These are phyloP conservation scores for Salpingus planirostris DNA, from an alignment of 2,888 invertebrate species.

Conservation along the genomic window DNA sequence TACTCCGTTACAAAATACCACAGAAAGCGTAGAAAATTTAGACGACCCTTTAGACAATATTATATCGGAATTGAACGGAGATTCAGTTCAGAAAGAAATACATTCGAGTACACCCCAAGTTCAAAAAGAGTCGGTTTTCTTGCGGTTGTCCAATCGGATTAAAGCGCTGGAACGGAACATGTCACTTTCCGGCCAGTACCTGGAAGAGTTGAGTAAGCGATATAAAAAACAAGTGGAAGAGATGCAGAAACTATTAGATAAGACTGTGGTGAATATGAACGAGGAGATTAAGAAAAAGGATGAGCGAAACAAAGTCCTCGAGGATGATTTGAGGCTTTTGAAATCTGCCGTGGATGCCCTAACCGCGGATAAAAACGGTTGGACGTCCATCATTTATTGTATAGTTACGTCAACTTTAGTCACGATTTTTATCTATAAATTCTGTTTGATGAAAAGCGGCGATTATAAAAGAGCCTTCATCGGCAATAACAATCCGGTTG, in stretches of 20 bases:
- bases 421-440: conserved; percentile 38
- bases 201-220: conserved; percentile 89
- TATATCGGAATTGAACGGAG: conserved; percentile 48
- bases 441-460: too few relatives aligned
- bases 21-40: conserved; percentile 27
- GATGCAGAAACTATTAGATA: conserved; percentile 76
- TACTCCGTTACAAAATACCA: too few relatives aligned
- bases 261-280: conserved; percentile 62
- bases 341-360: conserved; percentile 52
- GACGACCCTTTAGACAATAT: conserved; percentile 46
- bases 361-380: conserved; percentile 54
- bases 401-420: conserved; percentile 46
- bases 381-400: conserved; percentile 52
- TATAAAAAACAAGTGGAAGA: conserved; percentile 97
- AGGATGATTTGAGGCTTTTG: conserved; percentile 56
- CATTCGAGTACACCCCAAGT: conserved; percentile 36
- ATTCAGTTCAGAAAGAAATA: conserved; percentile 34
- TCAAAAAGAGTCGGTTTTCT: conserved; percentile 92
- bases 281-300: conserved; percentile 71
- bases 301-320: conserved; percentile 51
- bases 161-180: conserved; percentile 95
- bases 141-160: conserved; percentile 89
- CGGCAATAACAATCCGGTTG: conserved; percentile 19
- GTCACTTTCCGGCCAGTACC: conserved; percentile 91
- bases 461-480: neutral